phyloP scores from a whole-genome alignment of 2,888 invertebrate species.

The Teinopalpus imperialis region DNA sequence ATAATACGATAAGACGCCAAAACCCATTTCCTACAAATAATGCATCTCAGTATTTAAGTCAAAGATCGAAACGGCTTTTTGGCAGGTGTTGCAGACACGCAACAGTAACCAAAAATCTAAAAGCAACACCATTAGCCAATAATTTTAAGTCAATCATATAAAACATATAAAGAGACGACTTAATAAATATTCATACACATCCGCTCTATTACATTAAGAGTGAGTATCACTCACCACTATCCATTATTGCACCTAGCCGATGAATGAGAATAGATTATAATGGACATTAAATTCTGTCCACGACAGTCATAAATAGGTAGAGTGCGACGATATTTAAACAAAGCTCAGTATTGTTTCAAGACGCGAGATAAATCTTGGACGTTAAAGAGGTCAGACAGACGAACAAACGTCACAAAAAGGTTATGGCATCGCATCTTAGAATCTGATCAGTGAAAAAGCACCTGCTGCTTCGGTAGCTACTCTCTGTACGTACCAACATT shows the following conservation, averaged over 20 bases:
- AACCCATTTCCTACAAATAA: no score
- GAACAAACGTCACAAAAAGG: slow-evolving; percentile 42
- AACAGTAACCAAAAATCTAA: no score
- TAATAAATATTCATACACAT: slow-evolving; percentile 7
- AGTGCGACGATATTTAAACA: slow-evolving; percentile 27
- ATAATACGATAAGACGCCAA: no score
- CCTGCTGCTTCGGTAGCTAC: slow-evolving; percentile 33
- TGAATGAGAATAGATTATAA: slow-evolving; percentile 22
- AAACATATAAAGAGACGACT: slow-evolving; percentile 1
- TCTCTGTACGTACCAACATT: slow-evolving; percentile 8
- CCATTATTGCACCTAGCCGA: slow-evolving; percentile 16
- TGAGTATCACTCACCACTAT: slow-evolving; percentile 16
- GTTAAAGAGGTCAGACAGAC: slow-evolving; percentile 41
- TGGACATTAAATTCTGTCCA: slow-evolving; percentile 24
- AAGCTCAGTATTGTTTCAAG: slow-evolving; percentile 43
- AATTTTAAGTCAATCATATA: slow-evolving; percentile 1
- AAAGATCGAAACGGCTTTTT: no score
- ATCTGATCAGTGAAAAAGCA: slow-evolving; percentile 49
- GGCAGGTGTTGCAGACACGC: no score
- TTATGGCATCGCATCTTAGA: slow-evolving; percentile 43
- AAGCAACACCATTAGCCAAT: slow-evolving; percentile 15
- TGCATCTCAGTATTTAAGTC: no score
- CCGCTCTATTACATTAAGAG: slow-evolving; percentile 10
- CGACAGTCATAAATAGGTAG: slow-evolving; percentile 24
- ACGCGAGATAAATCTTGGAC: slow-evolving; percentile 43